Base-by-base conservation (phyloP, 2,888 invertebrate genomes). In the Chaitophorus viminalis region DNA sequence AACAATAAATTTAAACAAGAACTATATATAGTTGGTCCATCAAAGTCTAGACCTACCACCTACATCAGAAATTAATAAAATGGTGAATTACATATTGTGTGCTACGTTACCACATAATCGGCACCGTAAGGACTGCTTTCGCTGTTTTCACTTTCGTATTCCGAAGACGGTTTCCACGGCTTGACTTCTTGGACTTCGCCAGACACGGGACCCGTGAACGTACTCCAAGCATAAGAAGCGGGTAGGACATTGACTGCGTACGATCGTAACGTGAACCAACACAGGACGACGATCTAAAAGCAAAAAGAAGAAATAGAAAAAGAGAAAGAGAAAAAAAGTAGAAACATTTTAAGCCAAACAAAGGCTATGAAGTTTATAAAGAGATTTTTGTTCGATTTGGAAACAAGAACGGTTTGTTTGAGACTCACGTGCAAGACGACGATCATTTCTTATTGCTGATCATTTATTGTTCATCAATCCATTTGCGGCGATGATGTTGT, bases 151-250 rank as follows among this genome's bases (percentile, higher is more conserved):
- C 33, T n/a, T 31, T 92, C 92, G 88, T 93, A 31, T 92, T 91
- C 0, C 89, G 93, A 92, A 0, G 93, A 93, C 0, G 0, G 92
- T 92, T 93, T 92, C 21, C 93, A 92, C 1, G 94, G 93, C 90
- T 92, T 91, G 25, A 94, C 92, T 91, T 94, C 92, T 14, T 92
- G 91, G 77, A 94, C 93, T 90, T 93, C 92, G 1, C 95, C 95
- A 90, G 94, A 94, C 46, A 95, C 95, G 33, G 95, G 95, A 17
- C 95, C 95, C 91, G 93, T 93, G 91, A 95, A 95, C 90, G 94
- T 93, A 90, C 94, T 94, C 91, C 94, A 95, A 72, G 89, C 74
- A 33, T 87, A 87, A 60, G 87, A 81, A n/a, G 21, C 87, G 18
- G 87, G 81, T 39, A 74, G 31, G 39, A 87, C 81, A 31, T 87